Evolutionary conservation across 2,888 invertebrate genomes (phyloP).

Genomic region (Polietes domitor): DNA sequence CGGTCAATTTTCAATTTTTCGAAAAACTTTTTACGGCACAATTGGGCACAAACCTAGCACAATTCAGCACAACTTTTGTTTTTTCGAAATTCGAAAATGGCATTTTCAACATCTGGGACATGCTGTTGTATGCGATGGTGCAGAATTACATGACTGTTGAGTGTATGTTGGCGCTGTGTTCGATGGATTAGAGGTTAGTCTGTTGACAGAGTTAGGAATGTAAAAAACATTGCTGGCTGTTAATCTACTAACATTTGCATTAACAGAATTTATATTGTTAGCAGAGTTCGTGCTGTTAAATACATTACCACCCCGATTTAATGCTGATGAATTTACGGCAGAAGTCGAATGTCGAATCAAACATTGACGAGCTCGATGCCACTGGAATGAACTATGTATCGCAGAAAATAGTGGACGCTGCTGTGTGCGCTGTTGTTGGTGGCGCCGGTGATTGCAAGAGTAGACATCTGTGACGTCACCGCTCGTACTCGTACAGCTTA

Average conservation of each 20-base stretch:
- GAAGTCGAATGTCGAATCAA: neutral
- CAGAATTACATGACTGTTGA: neutral
- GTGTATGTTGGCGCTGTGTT: neutral
- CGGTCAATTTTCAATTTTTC: no score
- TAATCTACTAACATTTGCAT: neutral
- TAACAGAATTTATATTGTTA: neutral
- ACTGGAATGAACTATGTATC: no score
- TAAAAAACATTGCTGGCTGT: neutral
- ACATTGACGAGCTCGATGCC: no score
- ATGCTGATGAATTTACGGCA: neutral
- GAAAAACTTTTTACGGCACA: no score
- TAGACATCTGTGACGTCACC: constrained; percentile 7
- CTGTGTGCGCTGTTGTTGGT: neutral
- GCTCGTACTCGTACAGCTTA: neutral
- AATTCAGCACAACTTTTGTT: no score
- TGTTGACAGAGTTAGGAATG: neutral
- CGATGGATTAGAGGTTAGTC: neutral
- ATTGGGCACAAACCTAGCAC: no score
- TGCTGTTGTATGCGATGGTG: neutral
- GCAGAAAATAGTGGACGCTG: no score
- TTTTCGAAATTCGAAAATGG: no score
- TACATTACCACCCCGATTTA: neutral
- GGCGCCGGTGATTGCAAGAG: neutral
- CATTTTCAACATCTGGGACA: no score
- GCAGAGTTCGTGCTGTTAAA: neutral